Conservation (phyloP, 2,888 invertebrate genomes). For the Tanytarsus gracilentus region DNA sequence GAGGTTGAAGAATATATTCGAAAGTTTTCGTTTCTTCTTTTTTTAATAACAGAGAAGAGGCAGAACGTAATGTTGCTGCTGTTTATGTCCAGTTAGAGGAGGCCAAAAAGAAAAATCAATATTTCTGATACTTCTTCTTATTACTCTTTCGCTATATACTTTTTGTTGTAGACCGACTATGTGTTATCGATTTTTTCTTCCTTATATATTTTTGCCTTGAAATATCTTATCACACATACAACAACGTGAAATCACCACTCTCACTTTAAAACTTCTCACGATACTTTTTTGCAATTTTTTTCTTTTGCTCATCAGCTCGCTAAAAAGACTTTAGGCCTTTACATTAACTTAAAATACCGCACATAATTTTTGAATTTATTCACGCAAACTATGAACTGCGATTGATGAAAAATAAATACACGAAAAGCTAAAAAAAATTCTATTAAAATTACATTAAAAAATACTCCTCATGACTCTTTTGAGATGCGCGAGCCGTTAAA, state of each 20-base stretch:
- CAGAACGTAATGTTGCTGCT: too few relatives aligned
- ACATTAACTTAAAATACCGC: too few relatives aligned
- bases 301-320: background rate
- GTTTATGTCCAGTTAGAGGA: too few relatives aligned
- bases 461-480: background rate
- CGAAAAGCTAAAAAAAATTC: too few relatives aligned
- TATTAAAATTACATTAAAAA: too few relatives aligned
- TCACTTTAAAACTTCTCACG: background rate
- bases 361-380: too few relatives aligned
- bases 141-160: background rate
- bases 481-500: conserved; percentile 3
- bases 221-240: conserved; percentile 20
- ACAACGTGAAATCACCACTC: background rate
- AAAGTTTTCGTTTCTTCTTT: background rate
- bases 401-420: too few relatives aligned
- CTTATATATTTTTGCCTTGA: conserved; percentile 6
- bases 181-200: conserved; percentile 21
- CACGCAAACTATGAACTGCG: too few relatives aligned
- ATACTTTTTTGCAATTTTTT: background rate
- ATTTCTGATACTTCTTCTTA: background rate
- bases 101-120: too few relatives aligned
- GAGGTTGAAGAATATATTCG: background rate
- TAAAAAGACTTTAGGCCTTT: background rate
- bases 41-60: background rate
- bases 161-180: background rate